A percentile compares a stretch with the other conserved stretches of the same genome.
These are phyloP conservation scores for Drosophila siamana DNA, from an alignment of 2,888 invertebrate species.

Conservation along the genomic window DNA sequence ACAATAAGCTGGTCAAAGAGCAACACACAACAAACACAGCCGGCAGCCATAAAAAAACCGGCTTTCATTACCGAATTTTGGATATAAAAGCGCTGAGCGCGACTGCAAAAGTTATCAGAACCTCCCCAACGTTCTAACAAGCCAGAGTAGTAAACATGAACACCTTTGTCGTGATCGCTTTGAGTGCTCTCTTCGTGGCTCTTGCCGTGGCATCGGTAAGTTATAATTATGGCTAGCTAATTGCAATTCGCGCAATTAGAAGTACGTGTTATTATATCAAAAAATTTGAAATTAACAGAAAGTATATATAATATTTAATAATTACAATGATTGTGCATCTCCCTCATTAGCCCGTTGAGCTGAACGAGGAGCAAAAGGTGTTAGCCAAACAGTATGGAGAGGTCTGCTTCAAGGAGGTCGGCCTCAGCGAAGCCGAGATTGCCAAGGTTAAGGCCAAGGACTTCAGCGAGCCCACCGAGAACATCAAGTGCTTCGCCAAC, in stretches of 20 bases:
- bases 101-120: conserved; percentile 53
- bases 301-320: too few species aligned
- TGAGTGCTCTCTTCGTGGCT: conserved; percentile 62
- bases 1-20: conserved; percentile 40
- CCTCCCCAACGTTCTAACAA: conserved; percentile 60
- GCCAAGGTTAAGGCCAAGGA: conserved; percentile 66
- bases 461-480: conserved; percentile 63
- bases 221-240: too few species aligned
- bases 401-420: conserved; percentile 65
- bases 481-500: conserved; percentile 80
- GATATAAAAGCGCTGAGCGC: conserved; percentile 60
- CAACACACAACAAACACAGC: conserved; percentile 36
- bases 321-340: too few species aligned
- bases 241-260: too few species aligned
- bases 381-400: conserved; percentile 61
- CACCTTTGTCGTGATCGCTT: conserved; percentile 62
- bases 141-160: conserved; percentile 65
- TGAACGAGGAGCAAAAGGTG: conserved; percentile 73
- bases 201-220: conserved; percentile 63
- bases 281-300: too few species aligned
- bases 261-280: background rate
- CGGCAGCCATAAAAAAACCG: conserved; percentile 62
- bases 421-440: conserved; percentile 64
- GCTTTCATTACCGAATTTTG: conserved; percentile 38
- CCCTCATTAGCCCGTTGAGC: conserved; percentile 51